Evolutionary conservation across 2,888 invertebrate species (phyloP).

Genomic region (Buathra laborator): DNA sequence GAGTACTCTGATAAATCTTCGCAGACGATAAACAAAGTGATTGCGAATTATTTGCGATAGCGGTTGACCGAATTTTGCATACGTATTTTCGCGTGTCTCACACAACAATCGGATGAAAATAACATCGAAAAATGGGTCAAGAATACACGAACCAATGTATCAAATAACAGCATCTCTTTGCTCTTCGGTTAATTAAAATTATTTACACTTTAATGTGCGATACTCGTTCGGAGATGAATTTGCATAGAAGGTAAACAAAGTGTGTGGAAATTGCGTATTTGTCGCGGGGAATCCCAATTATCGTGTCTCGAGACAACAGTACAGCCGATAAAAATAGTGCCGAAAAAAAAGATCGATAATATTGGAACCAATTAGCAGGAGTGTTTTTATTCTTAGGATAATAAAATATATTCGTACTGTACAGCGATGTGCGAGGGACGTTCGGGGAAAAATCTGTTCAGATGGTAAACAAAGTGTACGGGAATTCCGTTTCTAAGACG

Average conservation of each 20-base stretch:
- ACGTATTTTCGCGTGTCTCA: not conserved
- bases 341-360: too few species aligned
- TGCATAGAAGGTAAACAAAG: too few species aligned
- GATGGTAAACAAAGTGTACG: not conserved
- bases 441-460: not conserved
- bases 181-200: not conserved
- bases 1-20: slow-evolving; percentile 1
- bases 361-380: too few species aligned
- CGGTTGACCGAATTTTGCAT: not conserved
- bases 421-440: not conserved
- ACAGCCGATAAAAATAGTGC: too few species aligned
- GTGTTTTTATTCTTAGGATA: too few species aligned
- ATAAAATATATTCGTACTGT: too few species aligned
- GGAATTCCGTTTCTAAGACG: not conserved
- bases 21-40: not conserved
- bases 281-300: too few species aligned
- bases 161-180: too few species aligned
- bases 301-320: too few species aligned
- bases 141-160: not conserved
- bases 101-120: not conserved
- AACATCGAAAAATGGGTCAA: slow-evolving; percentile 2
- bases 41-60: not conserved
- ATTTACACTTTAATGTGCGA: not conserved
- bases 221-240: too few species aligned
- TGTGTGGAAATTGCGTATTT: too few species aligned